phyloP scores from a whole-genome alignment of 1,140 invertebrate species.

The Trachymyrmex septentrionalis region DNA sequence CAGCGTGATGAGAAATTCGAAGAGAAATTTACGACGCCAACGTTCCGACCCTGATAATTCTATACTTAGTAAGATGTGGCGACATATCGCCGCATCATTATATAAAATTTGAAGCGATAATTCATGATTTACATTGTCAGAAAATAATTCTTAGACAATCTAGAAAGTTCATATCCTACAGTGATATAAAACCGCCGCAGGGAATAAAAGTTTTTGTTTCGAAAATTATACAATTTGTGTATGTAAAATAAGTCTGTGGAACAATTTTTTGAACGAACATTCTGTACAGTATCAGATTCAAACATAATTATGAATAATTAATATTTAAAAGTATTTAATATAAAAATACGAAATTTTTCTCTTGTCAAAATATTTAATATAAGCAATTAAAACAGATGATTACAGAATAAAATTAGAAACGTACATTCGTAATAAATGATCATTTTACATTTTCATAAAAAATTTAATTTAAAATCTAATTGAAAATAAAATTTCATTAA shows the following conservation, averaged over 20 bases:
- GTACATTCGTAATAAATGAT: not conserved
- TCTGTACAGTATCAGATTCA: not conserved
- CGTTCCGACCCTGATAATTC: conserved; percentile 28
- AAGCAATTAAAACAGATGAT: not conserved
- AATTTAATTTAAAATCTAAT: conserved; percentile 13
- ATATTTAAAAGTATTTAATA: conserved; percentile 5
- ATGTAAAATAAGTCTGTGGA: not conserved
- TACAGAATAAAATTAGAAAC: not conserved
- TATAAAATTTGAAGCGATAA: conserved; percentile 15
- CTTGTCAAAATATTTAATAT: not conserved
- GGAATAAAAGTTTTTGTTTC: conserved; percentile 22
- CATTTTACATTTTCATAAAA: not conserved
- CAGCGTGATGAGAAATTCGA: conserved; percentile 27
- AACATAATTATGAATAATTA: not conserved
- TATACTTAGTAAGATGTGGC: conserved; percentile 22
- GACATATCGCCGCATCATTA: conserved; percentile 8
- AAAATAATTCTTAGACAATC: conserved; percentile 31
- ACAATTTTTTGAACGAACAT: not conserved
- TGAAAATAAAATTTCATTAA: not conserved
- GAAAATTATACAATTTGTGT: not conserved
- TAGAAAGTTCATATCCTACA: conserved; percentile 26
- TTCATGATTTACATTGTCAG: conserved; percentile 45
- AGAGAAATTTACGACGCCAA: conserved; percentile 25
- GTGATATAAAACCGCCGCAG: not conserved
- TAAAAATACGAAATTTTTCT: not conserved